Evolutionary conservation across 1,140 invertebrate genomes (phyloP), one percentile per base, ranked within the genome.

Genomic region (Muscidifurax raptorellus): DNA sequence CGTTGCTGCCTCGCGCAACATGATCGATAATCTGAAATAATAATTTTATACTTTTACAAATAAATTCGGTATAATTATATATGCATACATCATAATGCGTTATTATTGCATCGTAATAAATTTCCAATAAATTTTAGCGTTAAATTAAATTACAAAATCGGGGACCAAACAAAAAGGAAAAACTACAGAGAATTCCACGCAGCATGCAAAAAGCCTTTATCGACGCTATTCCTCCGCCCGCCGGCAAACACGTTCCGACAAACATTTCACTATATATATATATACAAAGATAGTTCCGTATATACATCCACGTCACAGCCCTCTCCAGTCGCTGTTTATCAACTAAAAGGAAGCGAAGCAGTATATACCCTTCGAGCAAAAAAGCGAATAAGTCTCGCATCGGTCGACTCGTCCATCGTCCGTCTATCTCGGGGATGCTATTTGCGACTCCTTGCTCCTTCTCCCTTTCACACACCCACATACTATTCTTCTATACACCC

Each of bases 401-500:
- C 0, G 64, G 64, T 25, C 13, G 64, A 1, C 13, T 28, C 47
- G 47, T 59, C 28, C 52, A 36, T 66, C 52, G 75, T 59, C 25
- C 18, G 66, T 36, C 64, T 78, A 83, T 64, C 71, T 36, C 72
- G 71, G n/a, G 28, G 32, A 10, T 32, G 52, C 71, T 66, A 82
- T 75, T 66, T 66, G 71, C 80, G 32, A 40, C 18, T 81, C 40
- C 79, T 18, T 3, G 3, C n/a, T 80, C 25, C 27, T 69, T 69
- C 12, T 69, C 59, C 52, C 30, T 40, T 80, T 30, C 59, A 25
- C 30, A 28, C 59, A 5, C 64, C 44, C 25, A 74, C 72, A 18
- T 1, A 6, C 64, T 52, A 52, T 52, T 52, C 47, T 15, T 52
- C 47, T 52, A 0, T n/a, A n/a, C n/a, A n/a, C 2, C 47, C 47